Evolutionary conservation across 2,113 vertebrate genomes (phyloP).

Genomic region (Myotis lucifugus): DNA sequence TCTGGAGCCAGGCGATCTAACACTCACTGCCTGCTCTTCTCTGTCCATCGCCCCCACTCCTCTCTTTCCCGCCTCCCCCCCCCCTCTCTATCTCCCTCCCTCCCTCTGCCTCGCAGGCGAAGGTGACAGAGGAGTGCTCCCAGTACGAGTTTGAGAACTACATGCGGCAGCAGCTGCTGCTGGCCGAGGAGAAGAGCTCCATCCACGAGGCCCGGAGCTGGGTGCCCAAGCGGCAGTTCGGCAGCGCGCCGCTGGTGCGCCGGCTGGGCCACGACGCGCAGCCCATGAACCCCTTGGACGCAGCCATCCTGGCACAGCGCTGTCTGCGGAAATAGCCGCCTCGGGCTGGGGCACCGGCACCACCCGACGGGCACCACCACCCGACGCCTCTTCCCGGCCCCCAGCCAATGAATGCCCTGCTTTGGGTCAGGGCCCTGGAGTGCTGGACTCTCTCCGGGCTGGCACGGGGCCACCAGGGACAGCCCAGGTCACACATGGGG

Average conservation of each 20-base stretch:
- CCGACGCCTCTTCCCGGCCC: conserved; percentile 73
- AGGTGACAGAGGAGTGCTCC: conserved; percentile 96
- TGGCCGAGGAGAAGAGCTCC: conserved; percentile 98
- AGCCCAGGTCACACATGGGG: conserved; percentile 66
- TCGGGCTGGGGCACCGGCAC: conserved; percentile 58
- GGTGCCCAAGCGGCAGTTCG: conserved; percentile 93
- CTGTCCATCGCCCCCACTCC: too few species aligned
- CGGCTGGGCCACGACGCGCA: conserved; percentile 96
- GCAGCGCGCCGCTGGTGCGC: conserved; percentile 93
- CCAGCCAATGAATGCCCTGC: conserved; percentile 76
- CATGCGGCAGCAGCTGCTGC: conserved; percentile 98
- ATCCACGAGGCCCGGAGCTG: conserved; percentile 96
- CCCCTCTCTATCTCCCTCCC: background rate
- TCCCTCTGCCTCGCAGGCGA: conserved; percentile 84
- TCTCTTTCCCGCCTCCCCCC: background rate
- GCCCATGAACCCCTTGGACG: conserved; percentile 96
- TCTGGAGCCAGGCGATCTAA: background rate
- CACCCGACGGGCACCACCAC: background rate
- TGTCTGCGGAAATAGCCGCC: conserved; percentile 93
- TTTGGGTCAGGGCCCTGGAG: conserved; percentile 68
- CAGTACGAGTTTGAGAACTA: conserved; percentile 99
- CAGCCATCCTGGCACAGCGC: conserved; percentile 95
- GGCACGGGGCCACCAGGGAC: conserved; percentile 68
- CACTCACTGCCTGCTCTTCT: background rate
- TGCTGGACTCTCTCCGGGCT: conserved; percentile 56